These are phyloP conservation scores for Trichogramma dendrolimi DNA, from an alignment of 2,888 invertebrate species.

Conservation along the genomic window DNA sequence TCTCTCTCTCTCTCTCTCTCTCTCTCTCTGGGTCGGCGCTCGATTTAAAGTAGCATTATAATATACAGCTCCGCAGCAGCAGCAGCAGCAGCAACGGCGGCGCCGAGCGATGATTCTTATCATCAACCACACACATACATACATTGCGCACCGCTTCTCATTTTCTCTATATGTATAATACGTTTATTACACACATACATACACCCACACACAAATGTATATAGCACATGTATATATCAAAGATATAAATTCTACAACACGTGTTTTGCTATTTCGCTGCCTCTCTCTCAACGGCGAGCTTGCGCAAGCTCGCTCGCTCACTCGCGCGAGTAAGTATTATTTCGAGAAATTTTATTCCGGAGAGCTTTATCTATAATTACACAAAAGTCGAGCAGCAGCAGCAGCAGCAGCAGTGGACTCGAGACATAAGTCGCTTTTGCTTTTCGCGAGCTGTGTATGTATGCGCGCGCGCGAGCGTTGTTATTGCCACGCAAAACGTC, in stretches of 20 bases:
- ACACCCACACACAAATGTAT: too few relatives aligned
- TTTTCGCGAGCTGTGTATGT: not conserved
- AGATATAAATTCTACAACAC: conserved; percentile 2
- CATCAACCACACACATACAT: not conserved
- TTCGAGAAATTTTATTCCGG: conserved; percentile 24
- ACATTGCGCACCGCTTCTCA: too few relatives aligned
- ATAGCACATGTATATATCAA: too few relatives aligned
- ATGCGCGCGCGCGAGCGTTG: not conserved
- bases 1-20: too few relatives aligned
- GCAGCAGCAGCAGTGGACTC: conserved; percentile 4
- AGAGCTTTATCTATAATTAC: conserved; percentile 30
- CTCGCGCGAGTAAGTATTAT: conserved; percentile 1
- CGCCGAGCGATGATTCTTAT: conserved; percentile 11
- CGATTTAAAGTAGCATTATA: too few relatives aligned
- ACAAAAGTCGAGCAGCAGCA: conserved; percentile 5
- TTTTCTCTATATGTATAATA: too few relatives aligned
- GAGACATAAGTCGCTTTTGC: conserved; percentile 22
- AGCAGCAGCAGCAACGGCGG: too few relatives aligned
- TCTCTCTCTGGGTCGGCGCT: too few relatives aligned
- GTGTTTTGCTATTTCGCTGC: conserved; percentile 5
- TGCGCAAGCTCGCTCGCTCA: not conserved
- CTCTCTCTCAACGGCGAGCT: not conserved
- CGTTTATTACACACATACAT: too few relatives aligned
- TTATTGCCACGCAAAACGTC: conserved; percentile 17
- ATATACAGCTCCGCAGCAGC: too few relatives aligned